phyloP scores from a whole-genome alignment of 2,888 invertebrate genomes.

The Cylindroiulus punctatus region DNA sequence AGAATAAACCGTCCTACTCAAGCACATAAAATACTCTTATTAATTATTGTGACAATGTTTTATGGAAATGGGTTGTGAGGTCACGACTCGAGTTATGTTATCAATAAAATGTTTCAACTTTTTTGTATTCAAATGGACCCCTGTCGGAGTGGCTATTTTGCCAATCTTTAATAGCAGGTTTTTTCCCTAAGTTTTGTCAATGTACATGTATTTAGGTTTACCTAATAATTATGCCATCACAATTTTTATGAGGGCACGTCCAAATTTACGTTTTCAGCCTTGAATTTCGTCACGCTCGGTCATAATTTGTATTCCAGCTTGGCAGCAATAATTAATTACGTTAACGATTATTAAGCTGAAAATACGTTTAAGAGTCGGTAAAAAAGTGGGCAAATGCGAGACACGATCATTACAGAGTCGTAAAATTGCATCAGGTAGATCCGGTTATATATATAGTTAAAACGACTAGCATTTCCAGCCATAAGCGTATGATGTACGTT shows the following conservation, averaged over 20 bases:
- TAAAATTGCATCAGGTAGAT: conserved; percentile 25
- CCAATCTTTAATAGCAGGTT: neutral
- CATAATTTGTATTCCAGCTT: neutral
- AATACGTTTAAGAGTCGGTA: neutral
- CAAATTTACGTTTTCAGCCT: conserved; percentile 35
- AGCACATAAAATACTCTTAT: conserved; percentile 7
- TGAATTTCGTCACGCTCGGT: neutral
- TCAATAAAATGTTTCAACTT: conserved; percentile 7
- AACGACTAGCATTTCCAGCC: neutral
- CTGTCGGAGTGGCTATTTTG: neutral
- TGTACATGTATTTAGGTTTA: neutral
- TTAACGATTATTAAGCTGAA: conserved; percentile 32
- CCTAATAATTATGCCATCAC: neutral
- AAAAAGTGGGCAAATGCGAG: neutral
- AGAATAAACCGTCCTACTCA: neutral
- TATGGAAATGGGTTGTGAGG: neutral
- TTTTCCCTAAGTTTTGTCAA: neutral
- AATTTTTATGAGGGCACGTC: conserved; percentile 15
- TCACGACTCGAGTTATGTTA: neutral
- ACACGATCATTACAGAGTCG: conserved; percentile 35
- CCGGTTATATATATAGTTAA: conserved; percentile 31
- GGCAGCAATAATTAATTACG: conserved; percentile 24
- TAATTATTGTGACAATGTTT: conserved; percentile 25
- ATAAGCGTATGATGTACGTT: conserved; percentile 35
- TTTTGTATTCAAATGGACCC: neutral